Percentiles rank a stretch among this genome's conserved stretches.
These are phyloP conservation scores for Urophycis tenuis DNA, from an alignment of 2,797 vertebrate species.

Conservation along the genomic window DNA sequence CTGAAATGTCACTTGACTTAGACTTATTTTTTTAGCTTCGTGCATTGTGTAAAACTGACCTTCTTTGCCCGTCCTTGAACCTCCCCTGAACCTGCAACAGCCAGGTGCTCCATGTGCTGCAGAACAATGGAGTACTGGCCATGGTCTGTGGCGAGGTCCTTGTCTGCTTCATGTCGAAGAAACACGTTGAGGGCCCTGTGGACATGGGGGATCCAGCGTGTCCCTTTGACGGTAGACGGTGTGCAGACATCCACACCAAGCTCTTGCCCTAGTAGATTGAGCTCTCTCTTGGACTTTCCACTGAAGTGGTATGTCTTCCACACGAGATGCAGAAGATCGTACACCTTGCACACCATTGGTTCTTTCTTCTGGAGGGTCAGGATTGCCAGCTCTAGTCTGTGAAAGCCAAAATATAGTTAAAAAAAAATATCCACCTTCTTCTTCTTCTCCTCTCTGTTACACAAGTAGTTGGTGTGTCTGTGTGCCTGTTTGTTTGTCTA, in stretches of 20 bases:
- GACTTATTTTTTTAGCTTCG: constrained; percentile 3
- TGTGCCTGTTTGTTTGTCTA: constrained; percentile 9
- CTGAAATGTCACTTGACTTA: constrained; percentile 15
- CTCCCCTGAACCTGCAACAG: constrained; percentile 8
- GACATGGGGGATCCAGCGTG: constrained; percentile 20
- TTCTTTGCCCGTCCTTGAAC: constrained; percentile 26
- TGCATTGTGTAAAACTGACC: constrained; percentile 16
- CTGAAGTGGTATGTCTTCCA: constrained; percentile 26
- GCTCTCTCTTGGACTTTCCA: constrained; percentile 24
- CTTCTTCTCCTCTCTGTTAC: too few species aligned
- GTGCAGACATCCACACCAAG: constrained; percentile 24
- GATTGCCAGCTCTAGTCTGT: constrained; percentile 21
- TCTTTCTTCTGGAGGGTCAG: constrained; percentile 22
- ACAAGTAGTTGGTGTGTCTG: not conserved
- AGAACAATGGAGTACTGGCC: constrained; percentile 16
- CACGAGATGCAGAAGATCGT: constrained; percentile 23
- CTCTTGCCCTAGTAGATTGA: constrained; percentile 18
- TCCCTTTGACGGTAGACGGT: constrained; percentile 23
- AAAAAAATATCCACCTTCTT: not conserved
- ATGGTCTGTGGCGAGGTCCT: constrained; percentile 18
- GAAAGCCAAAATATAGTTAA: not conserved
- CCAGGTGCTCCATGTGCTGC: constrained; percentile 28
- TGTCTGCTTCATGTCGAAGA: constrained; percentile 19
- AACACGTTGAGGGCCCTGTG: constrained; percentile 25
- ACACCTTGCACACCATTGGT: constrained; percentile 10